Percentiles rank a stretch among this genome's conserved stretches.
Evolutionary conservation across 2,888 invertebrate species (phyloP).

Genomic region (Noctua janthe): DNA sequence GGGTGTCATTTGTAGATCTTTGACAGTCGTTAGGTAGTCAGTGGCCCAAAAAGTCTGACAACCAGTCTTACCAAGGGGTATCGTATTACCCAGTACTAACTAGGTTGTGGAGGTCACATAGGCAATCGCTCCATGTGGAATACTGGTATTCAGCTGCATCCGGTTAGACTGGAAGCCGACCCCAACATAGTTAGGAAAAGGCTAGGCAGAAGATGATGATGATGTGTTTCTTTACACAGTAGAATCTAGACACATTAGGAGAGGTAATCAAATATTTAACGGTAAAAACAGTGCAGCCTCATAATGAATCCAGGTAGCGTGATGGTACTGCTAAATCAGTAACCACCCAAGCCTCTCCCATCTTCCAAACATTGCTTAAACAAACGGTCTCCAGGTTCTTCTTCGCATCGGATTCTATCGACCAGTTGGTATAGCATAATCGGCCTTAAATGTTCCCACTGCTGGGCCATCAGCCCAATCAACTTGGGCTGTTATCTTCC

Average conservation of each 20-base stretch:
- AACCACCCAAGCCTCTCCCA: not conserved
- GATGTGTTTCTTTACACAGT: conserved; percentile 19
- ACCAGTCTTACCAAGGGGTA: not conserved
- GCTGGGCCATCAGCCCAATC: too few species aligned
- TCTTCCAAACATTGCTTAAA: not conserved
- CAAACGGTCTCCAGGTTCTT: not conserved
- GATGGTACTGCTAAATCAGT: too few species aligned
- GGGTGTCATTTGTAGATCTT: too few species aligned
- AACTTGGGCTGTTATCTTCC: too few species aligned
- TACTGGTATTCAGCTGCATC: not conserved
- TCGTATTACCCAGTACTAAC: not conserved
- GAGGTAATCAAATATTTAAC: not conserved
- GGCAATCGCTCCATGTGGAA: not conserved
- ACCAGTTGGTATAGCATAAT: not conserved
- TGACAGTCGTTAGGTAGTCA: too few species aligned
- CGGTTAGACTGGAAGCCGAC: not conserved
- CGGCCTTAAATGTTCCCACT: not conserved
- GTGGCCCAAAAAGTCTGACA: not conserved
- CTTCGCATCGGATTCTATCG: not conserved
- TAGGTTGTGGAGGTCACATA: not conserved
- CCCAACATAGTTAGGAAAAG: not conserved
- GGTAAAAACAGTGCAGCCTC: not conserved
- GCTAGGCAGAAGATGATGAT: not conserved
- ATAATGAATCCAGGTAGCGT: not conserved
- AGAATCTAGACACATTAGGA: not conserved